Base-by-base conservation (phyloP, 1,140 invertebrate genomes). In the Reticulitermes speratus region DNA sequence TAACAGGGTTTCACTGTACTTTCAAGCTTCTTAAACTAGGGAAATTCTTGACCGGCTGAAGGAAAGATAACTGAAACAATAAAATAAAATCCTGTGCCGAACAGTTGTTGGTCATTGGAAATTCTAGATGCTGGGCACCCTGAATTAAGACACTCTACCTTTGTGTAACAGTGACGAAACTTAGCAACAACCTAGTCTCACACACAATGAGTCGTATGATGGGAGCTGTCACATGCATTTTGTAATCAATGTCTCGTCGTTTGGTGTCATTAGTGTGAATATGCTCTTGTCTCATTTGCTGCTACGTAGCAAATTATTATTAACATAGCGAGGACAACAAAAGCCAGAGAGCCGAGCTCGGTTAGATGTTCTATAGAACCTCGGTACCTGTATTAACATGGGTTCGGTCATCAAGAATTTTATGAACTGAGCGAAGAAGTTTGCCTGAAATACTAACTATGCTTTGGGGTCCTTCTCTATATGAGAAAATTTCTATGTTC, bases 241-340 rank as follows among this genome's bases (percentile, higher is more conserved):
- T 30, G 65, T 75, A 75, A 75, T 75, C 65, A 75, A 75, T 75
- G 65, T 75, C 65, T 75, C 65, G 25, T 30, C 65, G 65, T 75
- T 75, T 75, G 65, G 65, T 75, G 65, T 75, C 65, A 69, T 69
- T 69, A 75, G 7, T 75, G 25, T 75, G 65, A 75, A 75, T 30
- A 75, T 75, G 8, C 65, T 30, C 25, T 30, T 75, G 65, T 75
- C 65, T 75, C 65, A 75, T 75, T 75, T 75, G 65, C 65, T 30
- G 65, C 9, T 75, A 75, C 25, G 65, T 75, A 75, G 65, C 25
- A 75, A n/a, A 75, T 75, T 75, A 75, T 75, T 75, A 75, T 75
- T 75, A 75, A 75, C 65, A 25, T 30, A 8, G 65, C n/a, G n/a
- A 75, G 25, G n/a, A 30, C 25, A 75, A 75, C 65, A 75, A 75